Evolutionary conservation across 2,113 vertebrate genomes (phyloP), one percentile per base, ranked within the genome.

Genomic region (Tonatia bakeri): DNA sequence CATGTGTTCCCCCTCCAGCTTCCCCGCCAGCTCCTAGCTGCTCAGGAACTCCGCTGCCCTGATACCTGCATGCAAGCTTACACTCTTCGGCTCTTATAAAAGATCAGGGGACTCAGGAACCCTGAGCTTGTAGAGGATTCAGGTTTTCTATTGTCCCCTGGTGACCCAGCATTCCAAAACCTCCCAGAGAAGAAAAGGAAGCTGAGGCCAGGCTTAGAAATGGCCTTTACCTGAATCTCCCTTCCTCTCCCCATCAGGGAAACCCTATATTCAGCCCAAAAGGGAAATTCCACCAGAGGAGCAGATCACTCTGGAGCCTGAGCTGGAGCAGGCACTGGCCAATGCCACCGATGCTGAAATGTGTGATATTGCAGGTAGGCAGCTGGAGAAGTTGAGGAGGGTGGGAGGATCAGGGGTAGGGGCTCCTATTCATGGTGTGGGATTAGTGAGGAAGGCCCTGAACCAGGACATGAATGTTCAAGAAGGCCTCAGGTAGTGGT

Each of bases 341-440:
- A 98, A 99, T 0, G 99, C 99, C 97, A 99, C 99, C 0, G 99
- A 99, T 0, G 99, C 99, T 0, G 99, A 99, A 97, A 99, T 99
- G 99, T 99, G 99, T 10, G 99, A 99, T 92, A 99, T 99, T 47
- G 99, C 99, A 97, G 99, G 99, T 99, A 65, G 28, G 98, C 45
- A 28, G 33, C 92, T 6, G 56, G 4, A 19, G 85, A 38, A 12
- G 1, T 0, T 43, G 47, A 73, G 45, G 52, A 50, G 8, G 28
- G 10, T 5, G 15, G 33, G 16, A 33, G 65, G 65, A 45, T 38
- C 38, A 24, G 40, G 70, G 40, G 11, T 31, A 7, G n/a, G 38
- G 45, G 5, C 3, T 50, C 31, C 5, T 64, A 14, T 19, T 40
- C 47, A 15, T 67, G 52, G 59, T 15, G 2, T 6, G 13, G 38